A percentile compares a stretch with the other conserved stretches of the same genome.
Evolutionary conservation across 2,888 invertebrate genomes (phyloP).

Genomic region (Himalopsyche kuldschensis): DNA sequence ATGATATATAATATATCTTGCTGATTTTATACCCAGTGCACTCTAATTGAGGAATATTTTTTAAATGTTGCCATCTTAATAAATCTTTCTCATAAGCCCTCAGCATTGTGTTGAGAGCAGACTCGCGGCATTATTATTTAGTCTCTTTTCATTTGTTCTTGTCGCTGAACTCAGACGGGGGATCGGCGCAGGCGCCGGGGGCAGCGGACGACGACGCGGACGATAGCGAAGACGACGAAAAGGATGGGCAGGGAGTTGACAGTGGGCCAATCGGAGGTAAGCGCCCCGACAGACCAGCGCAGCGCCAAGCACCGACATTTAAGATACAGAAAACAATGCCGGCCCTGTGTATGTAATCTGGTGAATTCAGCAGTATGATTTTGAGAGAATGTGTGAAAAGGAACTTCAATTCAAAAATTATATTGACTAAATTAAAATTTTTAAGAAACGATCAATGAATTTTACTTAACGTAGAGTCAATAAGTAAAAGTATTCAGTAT

Average conservation of each 20-base stretch:
- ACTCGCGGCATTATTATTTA: neutral
- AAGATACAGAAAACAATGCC: conserved; percentile 45
- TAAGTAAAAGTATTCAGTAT: too few species aligned
- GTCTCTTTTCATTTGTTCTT: neutral
- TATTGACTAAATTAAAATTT: too few species aligned
- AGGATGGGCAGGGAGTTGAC: conserved; percentile 57
- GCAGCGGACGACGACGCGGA: conserved; percentile 49
- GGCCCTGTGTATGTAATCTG: conserved; percentile 43
- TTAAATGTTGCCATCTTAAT: too few species aligned
- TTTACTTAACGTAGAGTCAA: too few species aligned
- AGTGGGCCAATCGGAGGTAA: conserved; percentile 41
- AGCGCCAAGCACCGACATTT: conserved; percentile 43
- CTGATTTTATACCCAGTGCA: too few species aligned
- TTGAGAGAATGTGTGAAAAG: neutral
- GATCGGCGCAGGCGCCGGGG: conserved; percentile 47
- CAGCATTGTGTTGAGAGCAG: neutral
- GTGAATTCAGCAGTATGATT: neutral
- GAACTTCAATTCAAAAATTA: too few species aligned
- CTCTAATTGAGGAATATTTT: too few species aligned
- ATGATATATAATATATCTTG: too few species aligned
- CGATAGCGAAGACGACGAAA: conserved; percentile 56
- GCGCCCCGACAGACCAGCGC: conserved; percentile 45
- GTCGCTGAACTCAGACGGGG: conserved; percentile 75
- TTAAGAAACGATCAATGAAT: too few species aligned
- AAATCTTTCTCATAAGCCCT: neutral